A percentile compares a stretch with the other conserved stretches of the same genome.
phyloP scores from a whole-genome alignment of 2,797 vertebrate genomes.

The Acestrorhynchus altus region DNA sequence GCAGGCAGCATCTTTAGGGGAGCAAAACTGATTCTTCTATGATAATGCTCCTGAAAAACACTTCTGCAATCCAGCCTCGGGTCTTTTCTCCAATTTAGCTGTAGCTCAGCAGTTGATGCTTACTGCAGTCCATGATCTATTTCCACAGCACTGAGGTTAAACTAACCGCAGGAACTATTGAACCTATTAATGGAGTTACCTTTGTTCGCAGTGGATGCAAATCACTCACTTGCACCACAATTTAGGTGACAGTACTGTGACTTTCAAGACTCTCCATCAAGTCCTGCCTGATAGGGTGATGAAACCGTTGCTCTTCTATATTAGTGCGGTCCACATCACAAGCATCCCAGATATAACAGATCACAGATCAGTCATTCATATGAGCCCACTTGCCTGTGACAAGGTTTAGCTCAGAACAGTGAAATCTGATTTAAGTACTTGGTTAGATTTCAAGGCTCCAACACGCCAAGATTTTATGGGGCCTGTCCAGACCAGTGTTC shows the following conservation, averaged over 20 bases:
- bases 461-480: not conserved
- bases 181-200: not conserved
- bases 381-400: not conserved
- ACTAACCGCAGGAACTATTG: not conserved
- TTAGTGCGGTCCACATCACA: not conserved
- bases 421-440: not conserved
- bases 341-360: not conserved
- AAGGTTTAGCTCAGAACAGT: not conserved
- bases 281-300: not conserved
- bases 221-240: not conserved
- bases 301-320: not conserved
- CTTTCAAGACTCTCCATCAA: constrained; percentile 8
- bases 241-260: constrained; percentile 2
- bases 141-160: not conserved
- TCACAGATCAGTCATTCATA: not conserved
- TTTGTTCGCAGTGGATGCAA: not conserved
- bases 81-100: not conserved
- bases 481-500: not conserved
- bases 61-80: not conserved
- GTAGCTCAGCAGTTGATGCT: not conserved
- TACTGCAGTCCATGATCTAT: not conserved
- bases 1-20: too few species aligned
- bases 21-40: not conserved
- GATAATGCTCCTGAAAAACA: too few species aligned
- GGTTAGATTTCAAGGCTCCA: not conserved